phyloP scores from a whole-genome alignment of 2,888 invertebrate species.

The Isoperla grammatica region DNA sequence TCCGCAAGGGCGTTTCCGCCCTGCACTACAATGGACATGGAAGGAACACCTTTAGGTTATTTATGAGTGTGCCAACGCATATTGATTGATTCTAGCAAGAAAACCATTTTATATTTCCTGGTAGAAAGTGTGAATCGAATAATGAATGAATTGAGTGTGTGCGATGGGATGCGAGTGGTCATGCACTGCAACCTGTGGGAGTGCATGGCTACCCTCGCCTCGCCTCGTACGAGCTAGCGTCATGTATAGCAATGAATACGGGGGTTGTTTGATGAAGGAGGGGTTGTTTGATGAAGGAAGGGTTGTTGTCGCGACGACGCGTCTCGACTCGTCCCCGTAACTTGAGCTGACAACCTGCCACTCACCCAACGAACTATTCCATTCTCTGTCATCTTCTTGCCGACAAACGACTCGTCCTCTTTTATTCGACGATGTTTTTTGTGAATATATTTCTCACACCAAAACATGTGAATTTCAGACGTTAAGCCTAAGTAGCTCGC shows the following conservation, averaged over 20 bases:
- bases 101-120: constrained; percentile 16
- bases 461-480: constrained; percentile 11
- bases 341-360: constrained; percentile 16
- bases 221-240: too few species aligned
- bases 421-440: not conserved
- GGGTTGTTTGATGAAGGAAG: constrained; percentile 2
- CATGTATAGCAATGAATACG: too few species aligned
- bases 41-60: constrained; percentile 15
- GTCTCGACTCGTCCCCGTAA: not conserved
- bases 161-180: not conserved
- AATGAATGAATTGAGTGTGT: not conserved
- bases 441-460: constrained; percentile 14
- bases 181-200: too few species aligned
- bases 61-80: constrained; percentile 5
- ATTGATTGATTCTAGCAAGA: constrained; percentile 10
- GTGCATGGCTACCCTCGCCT: too few species aligned
- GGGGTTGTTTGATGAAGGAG: not conserved
- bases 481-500: constrained; percentile 15
- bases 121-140: constrained; percentile 10
- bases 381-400: constrained; percentile 2
- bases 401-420: constrained; percentile 5
- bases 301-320: constrained; percentile 4
- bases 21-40: not conserved
- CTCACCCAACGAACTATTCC: constrained; percentile 6
- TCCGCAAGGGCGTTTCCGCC: constrained; percentile 22